These are phyloP conservation scores for Rotaria magnacalcarata DNA, from an alignment of 2,888 invertebrate genomes.

Conservation along the genomic window DNA sequence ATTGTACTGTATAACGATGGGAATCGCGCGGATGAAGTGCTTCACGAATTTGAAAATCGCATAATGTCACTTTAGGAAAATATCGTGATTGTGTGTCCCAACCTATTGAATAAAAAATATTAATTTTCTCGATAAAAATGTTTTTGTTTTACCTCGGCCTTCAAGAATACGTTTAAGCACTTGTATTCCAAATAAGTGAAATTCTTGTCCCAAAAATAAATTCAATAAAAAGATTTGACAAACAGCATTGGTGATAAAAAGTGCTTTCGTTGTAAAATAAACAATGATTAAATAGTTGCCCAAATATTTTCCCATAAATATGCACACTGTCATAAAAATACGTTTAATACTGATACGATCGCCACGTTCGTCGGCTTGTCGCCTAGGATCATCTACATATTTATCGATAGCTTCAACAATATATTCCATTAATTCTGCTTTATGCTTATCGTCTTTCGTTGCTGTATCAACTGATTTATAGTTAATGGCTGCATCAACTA, in stretches of 20 bases:
- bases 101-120: neutral
- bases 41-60: constrained; percentile 46
- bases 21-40: constrained; percentile 44
- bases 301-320: constrained; percentile 44
- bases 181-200: constrained; percentile 46
- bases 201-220: constrained; percentile 45
- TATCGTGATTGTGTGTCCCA: constrained; percentile 31
- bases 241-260: constrained; percentile 43
- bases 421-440: constrained; percentile 45
- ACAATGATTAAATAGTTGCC: constrained; percentile 47
- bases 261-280: constrained; percentile 44
- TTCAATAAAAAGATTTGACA: constrained; percentile 44
- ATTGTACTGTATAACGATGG: constrained; percentile 48
- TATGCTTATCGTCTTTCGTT: constrained; percentile 44
- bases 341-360: constrained; percentile 34
- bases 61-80: constrained; percentile 46
- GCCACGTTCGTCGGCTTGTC: constrained; percentile 42
- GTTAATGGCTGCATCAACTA: constrained; percentile 45
- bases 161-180: constrained; percentile 41
- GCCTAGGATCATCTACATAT: constrained; percentile 46
- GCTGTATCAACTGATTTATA: constrained; percentile 46
- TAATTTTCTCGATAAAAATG: neutral
- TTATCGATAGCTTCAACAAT: constrained; percentile 46
- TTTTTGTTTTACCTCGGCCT: constrained; percentile 39
- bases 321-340: constrained; percentile 38